Percentiles rank a stretch among this genome's conserved stretches.
These are phyloP conservation scores for Anoplius nigerrimus DNA, from an alignment of 2,888 invertebrate species.

Conservation along the genomic window DNA sequence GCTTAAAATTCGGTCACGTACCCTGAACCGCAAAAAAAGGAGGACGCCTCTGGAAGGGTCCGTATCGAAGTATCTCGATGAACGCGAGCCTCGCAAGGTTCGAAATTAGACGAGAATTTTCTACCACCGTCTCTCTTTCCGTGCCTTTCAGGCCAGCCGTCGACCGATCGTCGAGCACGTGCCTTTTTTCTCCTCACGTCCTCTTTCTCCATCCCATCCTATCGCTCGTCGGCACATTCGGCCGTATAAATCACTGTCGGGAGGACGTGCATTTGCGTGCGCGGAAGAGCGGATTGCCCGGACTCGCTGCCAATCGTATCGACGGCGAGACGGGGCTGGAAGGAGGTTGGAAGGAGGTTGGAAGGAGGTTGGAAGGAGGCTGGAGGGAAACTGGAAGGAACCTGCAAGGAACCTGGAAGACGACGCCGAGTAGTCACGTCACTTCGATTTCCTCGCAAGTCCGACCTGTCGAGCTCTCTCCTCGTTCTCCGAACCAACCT, in stretches of 20 bases:
- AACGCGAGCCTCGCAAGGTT: no score
- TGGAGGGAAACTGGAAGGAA: no score
- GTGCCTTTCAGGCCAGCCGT: no score
- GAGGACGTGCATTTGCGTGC: constrained; percentile 46
- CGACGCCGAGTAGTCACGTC: no score
- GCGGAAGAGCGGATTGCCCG: constrained; percentile 5
- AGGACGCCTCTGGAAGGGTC: no score
- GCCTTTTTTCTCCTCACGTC: constrained; percentile 31
- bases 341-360: no score
- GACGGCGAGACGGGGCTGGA: background rate
- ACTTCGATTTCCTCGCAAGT: background rate
- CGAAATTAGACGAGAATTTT: no score
- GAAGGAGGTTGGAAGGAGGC: no score
- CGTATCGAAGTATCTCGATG: no score
- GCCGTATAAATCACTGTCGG: constrained; percentile 53
- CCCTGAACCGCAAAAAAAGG: background rate
- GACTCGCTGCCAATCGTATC: constrained; percentile 11
- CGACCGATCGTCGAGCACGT: no score
- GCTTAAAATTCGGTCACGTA: constrained; percentile 5
- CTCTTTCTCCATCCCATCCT: constrained; percentile 25
- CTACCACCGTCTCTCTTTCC: no score
- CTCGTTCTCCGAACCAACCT: background rate
- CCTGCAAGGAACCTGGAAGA: no score
- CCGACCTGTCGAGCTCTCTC: background rate
- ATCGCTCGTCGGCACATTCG: constrained; percentile 7